phyloP scores from a whole-genome alignment of 2,888 invertebrate genomes.

The Acanthosepion lycidas region DNA sequence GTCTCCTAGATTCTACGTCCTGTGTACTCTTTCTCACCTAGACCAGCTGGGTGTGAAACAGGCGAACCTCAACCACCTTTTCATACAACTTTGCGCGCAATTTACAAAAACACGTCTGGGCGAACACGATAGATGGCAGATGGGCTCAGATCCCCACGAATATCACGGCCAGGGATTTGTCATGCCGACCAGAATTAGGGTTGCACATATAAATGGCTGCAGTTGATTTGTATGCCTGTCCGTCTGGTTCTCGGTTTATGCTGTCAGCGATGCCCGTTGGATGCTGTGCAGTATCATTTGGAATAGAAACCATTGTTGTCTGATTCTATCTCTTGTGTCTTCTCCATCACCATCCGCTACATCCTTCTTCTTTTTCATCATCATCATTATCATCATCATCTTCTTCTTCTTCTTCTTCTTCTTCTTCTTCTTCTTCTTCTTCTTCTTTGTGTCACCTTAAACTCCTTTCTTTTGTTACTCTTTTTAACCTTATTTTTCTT shows the following conservation, averaged over 20 bases:
- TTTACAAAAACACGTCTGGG: background rate
- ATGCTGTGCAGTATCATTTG: background rate
- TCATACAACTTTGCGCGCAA: background rate
- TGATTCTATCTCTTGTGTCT: background rate
- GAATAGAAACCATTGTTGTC: background rate
- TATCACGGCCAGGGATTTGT: background rate
- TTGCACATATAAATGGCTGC: background rate
- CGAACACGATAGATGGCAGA: background rate
- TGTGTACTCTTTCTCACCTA: background rate
- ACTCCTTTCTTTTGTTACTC: too few relatives aligned
- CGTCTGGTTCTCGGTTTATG: background rate
- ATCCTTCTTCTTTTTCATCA: background rate
- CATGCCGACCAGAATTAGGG: background rate
- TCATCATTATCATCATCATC: background rate
- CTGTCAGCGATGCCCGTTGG: conserved; percentile 17
- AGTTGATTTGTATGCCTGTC: background rate
- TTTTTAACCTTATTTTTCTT: background rate
- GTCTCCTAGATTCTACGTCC: background rate
- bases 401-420: background rate
- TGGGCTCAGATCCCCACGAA: conserved; percentile 3
- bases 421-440: background rate
- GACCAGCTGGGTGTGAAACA: background rate
- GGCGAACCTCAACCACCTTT: background rate
- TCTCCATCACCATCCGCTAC: background rate
- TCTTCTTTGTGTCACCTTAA: background rate